Base-by-base conservation (phyloP, 2,888 invertebrate genomes). In the Sturmia bella region DNA sequence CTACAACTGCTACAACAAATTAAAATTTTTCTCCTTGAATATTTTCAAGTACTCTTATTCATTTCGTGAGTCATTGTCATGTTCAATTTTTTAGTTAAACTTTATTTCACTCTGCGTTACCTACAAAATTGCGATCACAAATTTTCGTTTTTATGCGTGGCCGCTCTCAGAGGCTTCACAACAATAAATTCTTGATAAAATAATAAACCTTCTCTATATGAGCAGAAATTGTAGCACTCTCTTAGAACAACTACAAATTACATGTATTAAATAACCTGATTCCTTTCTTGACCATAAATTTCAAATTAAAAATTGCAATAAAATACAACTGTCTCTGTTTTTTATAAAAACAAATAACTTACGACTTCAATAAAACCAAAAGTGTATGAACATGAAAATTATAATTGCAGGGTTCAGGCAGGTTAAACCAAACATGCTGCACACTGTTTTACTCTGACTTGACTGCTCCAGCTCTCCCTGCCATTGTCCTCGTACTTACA, bases 301-400 rank as follows among this genome's bases (percentile, higher is more conserved):
- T 48, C 17, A 63, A 21, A 12, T 72, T 72, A 21, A 3, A 57
- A 63, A 56, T 48, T 61, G 54, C 24, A 41, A 68, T 73, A 68
- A 68, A 73, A 57, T 21, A 56, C 61, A 73, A 61, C 45, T 61
- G 68, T 21, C 66, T 52, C 56, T 68, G 12, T 13, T 27, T 52
- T 50, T 17, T 15, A 7, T 12, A 21, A 27, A 15, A 57, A 41
- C 1, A 12, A 50, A 24, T 1, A 21, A 27, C 57, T 39, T n/a
- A 72, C 37, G 11, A 5, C 6, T 17, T 45, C 32, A 39, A 39
- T 13, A 37, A 32, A 32, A 69, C 32, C 4, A 63, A 73, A 43
- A 54, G 1, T 7, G 27, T 50, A 11, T 27, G 17, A 43, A 45
- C 11, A 45, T 48, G 7, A 48, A 48, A 24, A 37, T 21, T 32